Evolutionary conservation across 1,140 invertebrate genomes (phyloP), one percentile per base, ranked within the genome.

Genomic region (Drosophila quadrilineata): DNA sequence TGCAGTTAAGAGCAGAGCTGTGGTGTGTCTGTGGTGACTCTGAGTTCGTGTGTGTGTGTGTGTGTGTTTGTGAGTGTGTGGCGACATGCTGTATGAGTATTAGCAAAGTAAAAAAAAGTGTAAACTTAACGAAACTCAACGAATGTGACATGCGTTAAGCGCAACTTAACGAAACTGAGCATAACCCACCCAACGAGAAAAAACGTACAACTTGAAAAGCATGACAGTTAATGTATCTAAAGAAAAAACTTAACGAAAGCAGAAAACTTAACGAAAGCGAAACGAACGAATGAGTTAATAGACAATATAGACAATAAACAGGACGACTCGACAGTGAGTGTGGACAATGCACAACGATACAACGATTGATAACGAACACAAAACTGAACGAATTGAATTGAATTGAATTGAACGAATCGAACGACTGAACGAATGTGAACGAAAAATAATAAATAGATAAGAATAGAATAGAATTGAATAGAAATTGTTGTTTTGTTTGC

Each of bases 401-500:
- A 62, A 70, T 6, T 26, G 53, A 62, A 64, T 21, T 66, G 38
- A 56, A 71, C 36, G 12, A 62, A 46, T 35, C 43, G 49, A 71
- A 64, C 38, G 45, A 69, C 14, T 40, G 40, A 70, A 56, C 70
- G 38, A 75, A 67, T 49, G 40, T 36, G 35, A 68, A 72, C 35
- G 36, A 50, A 62, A 71, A 54, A 54, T 46, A 33, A 64, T n/a
- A n/a, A n/a, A n/a, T n/a, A 46, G 31, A 71, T 50, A 35, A 6
- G 2, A 35, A 35, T 57, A 49, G 36, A 36, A 52, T 50, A 9
- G 21, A 58, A 56, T 41, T 74, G 54, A 9, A n/a, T n/a, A n/a
- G n/a, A n/a, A n/a, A n/a, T 63, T 29, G 28, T 35, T 41, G 31
- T 62, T 54, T 60, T 62, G 58, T 60, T 71, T 73, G 68, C 71